Conservation (phyloP, 53 echinoderm and acorn worm species). For the Arbacia lixula region DNA sequence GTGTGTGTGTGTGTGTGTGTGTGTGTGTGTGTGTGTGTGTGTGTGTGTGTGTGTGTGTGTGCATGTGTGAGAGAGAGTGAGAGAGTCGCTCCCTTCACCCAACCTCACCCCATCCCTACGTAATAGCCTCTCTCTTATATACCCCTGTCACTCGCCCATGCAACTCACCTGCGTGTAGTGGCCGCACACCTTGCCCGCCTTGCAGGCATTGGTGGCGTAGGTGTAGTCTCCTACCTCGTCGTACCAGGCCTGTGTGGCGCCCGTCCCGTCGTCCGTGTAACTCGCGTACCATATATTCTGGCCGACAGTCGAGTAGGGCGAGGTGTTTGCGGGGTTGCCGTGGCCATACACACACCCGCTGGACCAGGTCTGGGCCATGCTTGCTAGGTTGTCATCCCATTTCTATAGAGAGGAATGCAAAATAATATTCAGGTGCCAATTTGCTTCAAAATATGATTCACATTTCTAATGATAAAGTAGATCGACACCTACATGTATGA, state of each 20-base stretch:
- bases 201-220: slow-evolving; percentile 56
- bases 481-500: no score
- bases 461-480: no score
- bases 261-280: slow-evolving; percentile 20
- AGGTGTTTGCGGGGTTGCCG: slow-evolving; percentile 74
- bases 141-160: neutral
- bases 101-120: no score
- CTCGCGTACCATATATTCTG: slow-evolving; percentile 74
- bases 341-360: slow-evolving; percentile 71
- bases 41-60: no score
- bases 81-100: no score
- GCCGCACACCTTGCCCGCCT: slow-evolving; percentile 62
- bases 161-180: slow-evolving; percentile 90
- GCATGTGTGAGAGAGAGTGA: no score
- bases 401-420: neutral
- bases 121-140: no score
- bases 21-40: no score
- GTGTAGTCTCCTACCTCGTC: slow-evolving; percentile 68
- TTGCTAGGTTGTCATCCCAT: slow-evolving; percentile 83
- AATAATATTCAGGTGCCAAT: no score
- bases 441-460: no score
- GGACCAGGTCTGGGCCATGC: slow-evolving; percentile 86
- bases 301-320: slow-evolving; percentile 61
- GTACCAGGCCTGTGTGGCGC: slow-evolving; percentile 70
- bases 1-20: no score